Base-by-base conservation (phyloP, 2,888 invertebrate genomes). In the Helicoverpa assulta region DNA sequence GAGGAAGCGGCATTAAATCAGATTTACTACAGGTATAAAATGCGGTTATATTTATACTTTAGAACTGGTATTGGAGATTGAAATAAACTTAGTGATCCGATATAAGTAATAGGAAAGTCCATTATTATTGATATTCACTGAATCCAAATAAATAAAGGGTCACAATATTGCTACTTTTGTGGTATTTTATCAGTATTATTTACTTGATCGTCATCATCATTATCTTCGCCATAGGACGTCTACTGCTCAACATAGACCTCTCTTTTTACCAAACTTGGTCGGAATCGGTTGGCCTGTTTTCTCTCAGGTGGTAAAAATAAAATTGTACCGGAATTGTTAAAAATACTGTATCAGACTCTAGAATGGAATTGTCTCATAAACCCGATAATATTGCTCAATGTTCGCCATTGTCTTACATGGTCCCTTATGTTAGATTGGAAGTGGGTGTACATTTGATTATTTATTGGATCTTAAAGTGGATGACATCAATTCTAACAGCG, bases 371-470 rank as follows among this genome's bases (percentile, higher is more conserved):
- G 52, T 76, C 66, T 60, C 40, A 47, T 69, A 67, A 64, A 66
- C 50, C 51, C 29, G 68, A 76, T 76, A 54, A 59, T 59, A 56
- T 73, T 61, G 43, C 53, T 67, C 50, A 78, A 67, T 70, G 60
- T 50, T 67, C 40, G 47, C 33, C 55, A 73, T 79, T 73, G 68
- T 78, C 57, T 50, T 66, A 52, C 58, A 62, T 62, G 43, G 69
- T 67, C 65, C 50, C 63, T 78, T 64, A 59, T 63, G 51, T 58
- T 77, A 74, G 63, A 73, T 79, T 79, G 71, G 37, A 54, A 67
- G 78, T 82, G 76, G 82, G 82, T 76, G 71, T 80, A 63, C 65
- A 76, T 80, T 78, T 70, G 70, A 73, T 78, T 76, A 78, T 82
- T 82, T 82, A 82, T 82, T 82, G 68, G 59, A 60, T 67, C 14